Conservation (phyloP, 2,113 vertebrate genomes). For the Lanius collurio region DNA sequence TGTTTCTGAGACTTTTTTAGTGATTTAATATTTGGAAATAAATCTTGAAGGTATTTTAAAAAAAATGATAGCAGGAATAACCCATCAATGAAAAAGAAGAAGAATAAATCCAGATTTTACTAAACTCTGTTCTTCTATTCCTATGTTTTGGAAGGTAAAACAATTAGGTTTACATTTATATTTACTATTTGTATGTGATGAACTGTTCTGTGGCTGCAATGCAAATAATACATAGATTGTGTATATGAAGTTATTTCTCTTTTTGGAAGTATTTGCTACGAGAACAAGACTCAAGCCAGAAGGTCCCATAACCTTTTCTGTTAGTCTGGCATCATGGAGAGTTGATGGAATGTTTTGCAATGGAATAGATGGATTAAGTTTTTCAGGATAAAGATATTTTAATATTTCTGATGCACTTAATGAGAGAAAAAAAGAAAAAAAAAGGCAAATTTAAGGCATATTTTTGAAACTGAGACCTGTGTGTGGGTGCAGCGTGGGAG, state of each 20-base stretch:
- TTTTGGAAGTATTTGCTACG: neutral
- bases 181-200: accelerated
- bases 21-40: neutral
- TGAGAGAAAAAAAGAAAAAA: neutral
- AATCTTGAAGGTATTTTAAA: neutral
- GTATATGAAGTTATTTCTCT: neutral
- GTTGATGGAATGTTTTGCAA: neutral
- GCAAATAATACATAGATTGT: neutral
- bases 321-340: neutral
- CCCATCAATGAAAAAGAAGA: neutral
- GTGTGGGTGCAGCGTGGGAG: neutral
- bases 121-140: neutral
- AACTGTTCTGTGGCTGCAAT: neutral
- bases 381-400: neutral
- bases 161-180: neutral
- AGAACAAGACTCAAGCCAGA: neutral
- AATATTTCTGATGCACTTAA: neutral
- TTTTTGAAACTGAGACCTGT: neutral
- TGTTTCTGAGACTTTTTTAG: neutral
- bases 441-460: neutral
- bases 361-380: neutral
- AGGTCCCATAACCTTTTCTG: neutral
- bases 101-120: neutral
- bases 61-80: neutral
- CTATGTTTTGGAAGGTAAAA: neutral